Percentiles rank a stretch among this genome's conserved stretches.
These are phyloP conservation scores for Cettia cetti DNA, from an alignment of 2,113 vertebrate species.

Conservation along the genomic window DNA sequence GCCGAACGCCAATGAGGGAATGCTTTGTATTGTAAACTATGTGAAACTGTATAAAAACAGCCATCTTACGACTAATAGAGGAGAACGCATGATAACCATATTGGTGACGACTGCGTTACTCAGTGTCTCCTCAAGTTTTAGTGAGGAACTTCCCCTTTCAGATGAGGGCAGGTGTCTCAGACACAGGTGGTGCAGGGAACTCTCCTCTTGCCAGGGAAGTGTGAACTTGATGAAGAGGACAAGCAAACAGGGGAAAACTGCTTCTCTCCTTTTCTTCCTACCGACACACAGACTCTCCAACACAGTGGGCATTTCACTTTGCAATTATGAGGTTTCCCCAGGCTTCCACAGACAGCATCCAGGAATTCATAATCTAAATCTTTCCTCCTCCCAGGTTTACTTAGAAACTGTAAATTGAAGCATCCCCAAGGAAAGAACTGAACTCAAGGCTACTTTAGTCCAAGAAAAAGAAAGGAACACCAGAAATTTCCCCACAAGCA, in stretches of 20 bases:
- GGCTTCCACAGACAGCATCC: not conserved
- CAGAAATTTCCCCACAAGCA: not conserved
- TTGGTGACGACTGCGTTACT: no score
- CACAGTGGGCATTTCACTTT: not conserved
- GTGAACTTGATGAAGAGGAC: not conserved
- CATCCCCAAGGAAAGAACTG: not conserved
- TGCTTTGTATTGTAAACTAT: no score
- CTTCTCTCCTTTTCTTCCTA: not conserved
- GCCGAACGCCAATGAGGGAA: no score
- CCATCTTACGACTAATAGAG: no score
- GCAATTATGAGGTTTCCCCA: not conserved
- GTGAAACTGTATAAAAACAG: no score
- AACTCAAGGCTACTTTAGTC: not conserved
- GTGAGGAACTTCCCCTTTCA: no score
- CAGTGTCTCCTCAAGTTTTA: no score
- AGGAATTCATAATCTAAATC: not conserved
- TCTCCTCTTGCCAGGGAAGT: not conserved
- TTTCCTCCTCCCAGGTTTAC: not conserved
- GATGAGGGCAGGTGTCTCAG: no score
- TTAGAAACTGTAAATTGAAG: not conserved
- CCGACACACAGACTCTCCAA: rapidly evolving
- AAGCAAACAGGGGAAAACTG: not conserved
- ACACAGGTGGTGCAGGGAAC: rapidly evolving
- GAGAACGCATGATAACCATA: no score
- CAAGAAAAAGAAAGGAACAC: not conserved